Evolutionary conservation across 2,888 invertebrate species (phyloP).

Genomic region (Diaprepes abbreviatus): DNA sequence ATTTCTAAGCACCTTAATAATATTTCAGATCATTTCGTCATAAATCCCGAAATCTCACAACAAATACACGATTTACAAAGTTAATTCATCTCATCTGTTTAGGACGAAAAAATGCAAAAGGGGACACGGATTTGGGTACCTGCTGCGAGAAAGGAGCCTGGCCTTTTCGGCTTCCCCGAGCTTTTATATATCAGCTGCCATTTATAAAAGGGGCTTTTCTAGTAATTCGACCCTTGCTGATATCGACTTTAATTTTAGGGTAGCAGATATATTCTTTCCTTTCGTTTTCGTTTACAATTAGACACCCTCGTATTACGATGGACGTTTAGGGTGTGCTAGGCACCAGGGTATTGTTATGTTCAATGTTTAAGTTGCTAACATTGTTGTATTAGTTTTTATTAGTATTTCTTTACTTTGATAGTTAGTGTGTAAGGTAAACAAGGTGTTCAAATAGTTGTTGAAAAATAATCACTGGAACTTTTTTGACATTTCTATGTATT

Average conservation of each 20-base stretch:
- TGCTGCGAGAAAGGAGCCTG: slow-evolving; percentile 28
- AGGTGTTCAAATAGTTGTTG: too few relatives aligned
- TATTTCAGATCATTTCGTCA: slow-evolving; percentile 8
- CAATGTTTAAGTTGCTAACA: not conserved
- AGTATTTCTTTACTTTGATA: too few relatives aligned
- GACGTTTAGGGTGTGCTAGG: not conserved
- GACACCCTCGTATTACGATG: not conserved
- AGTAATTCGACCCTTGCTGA: slow-evolving; percentile 57
- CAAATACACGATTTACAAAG: slow-evolving; percentile 17
- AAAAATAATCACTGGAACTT: too few relatives aligned
- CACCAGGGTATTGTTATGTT: not conserved
- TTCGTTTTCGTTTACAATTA: slow-evolving; percentile 5
- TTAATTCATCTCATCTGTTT: slow-evolving; percentile 35
- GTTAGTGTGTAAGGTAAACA: too few relatives aligned
- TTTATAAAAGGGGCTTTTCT: slow-evolving; percentile 50
- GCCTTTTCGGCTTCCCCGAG: slow-evolving; percentile 18
- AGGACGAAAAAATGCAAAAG: slow-evolving; percentile 31
- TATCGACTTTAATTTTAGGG: slow-evolving; percentile 59
- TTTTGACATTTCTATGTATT: too few relatives aligned
- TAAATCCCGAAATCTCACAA: slow-evolving; percentile 27
- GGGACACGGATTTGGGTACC: slow-evolving; percentile 37
- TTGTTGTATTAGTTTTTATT: not conserved
- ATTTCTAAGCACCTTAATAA: too few relatives aligned
- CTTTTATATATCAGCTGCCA: slow-evolving; percentile 30
- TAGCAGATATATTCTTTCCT: slow-evolving; percentile 1